Percentiles rank a stretch among this genome's conserved stretches.
Evolutionary conservation across 1,140 invertebrate species (phyloP).

Genomic region (Tetramorium simillimum): DNA sequence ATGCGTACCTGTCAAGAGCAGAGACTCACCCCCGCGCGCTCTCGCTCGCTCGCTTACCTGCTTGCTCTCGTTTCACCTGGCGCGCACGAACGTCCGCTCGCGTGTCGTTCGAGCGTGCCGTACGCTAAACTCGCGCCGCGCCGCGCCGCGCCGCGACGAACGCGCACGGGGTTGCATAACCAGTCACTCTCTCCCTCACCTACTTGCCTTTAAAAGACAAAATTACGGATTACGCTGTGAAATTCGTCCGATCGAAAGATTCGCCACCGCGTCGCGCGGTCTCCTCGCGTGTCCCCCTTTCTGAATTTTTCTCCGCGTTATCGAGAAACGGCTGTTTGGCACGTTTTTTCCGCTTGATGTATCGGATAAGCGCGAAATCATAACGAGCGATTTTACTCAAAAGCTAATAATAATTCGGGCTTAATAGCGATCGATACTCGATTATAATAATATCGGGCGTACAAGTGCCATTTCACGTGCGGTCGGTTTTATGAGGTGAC

Average conservation of each 20-base stretch:
- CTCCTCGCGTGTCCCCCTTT: background rate
- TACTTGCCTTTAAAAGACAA: background rate
- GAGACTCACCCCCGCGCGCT: constrained; percentile 23
- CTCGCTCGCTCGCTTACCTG: constrained; percentile 36
- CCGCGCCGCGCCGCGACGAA: constrained; percentile 4
- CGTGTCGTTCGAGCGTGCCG: constrained; percentile 57
- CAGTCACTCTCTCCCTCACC: constrained; percentile 9
- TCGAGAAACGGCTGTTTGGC: background rate
- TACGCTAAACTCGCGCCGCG: constrained; percentile 1
- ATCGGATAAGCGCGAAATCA: background rate
- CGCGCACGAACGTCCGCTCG: constrained; percentile 51
- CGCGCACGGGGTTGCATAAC: constrained; percentile 15
- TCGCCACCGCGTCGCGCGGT: background rate
- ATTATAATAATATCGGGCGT: constrained; percentile 36
- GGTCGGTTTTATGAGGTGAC: constrained; percentile 10
- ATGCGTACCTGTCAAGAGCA: constrained; percentile 60
- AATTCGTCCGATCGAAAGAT: constrained; percentile 63
- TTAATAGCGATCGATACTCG: constrained; percentile 40
- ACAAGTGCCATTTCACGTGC: constrained; percentile 1
- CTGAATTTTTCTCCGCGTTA: background rate
- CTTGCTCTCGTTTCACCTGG: constrained; percentile 67
- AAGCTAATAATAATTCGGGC: constrained; percentile 5
- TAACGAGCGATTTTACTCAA: constrained; percentile 14
- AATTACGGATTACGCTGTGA: constrained; percentile 52
- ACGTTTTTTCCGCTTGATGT: background rate